Base-by-base conservation (phyloP, 1,140 invertebrate genomes). In the Branchinecta lindahli region DNA sequence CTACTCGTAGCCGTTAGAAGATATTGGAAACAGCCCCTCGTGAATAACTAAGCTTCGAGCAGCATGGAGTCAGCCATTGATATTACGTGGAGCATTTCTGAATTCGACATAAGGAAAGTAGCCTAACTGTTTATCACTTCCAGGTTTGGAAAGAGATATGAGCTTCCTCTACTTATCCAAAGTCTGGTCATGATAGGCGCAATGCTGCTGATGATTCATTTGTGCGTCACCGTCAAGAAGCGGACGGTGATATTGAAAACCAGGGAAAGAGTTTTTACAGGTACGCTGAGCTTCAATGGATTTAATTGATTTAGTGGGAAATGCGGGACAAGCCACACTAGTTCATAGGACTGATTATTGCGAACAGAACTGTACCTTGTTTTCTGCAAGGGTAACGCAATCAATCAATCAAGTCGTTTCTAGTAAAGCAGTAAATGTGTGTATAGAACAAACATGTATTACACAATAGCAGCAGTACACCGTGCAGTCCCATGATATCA, bases 71-170 rank as follows among this genome's bases (percentile, higher is more conserved):
- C 12, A 21, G 33, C 47, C 15, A 3, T 52, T 66, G 52, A 66
- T 70, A 12, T 12, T 20, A 45, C 71, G 44, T 68, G 18, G 65
- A 68, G 20, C 15, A 71, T 71, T 71, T 69, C 6, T 47, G 5
- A 3, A 18, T 71, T 12, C 52, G 33, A 67, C 44, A 33, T 33
- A 33, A 33, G 33, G 33, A 33, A 33, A 33, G 33, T 33, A 45
- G 3, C 45, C 21, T 66, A 20, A 15, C 65, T 67, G 45, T 68
- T 33, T 68, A 73, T 72, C 70, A 80, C 76, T 84, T 84, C 69
- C 80, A 98, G 95, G 95, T 98, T 98, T 87, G 96, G 95, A 68
- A 94, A 94, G 81, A 87, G 86, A 73, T 99, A 94, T 84, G 95
- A 99, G 81, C 80, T 90, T 76, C 94, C 96, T 72, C 81, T 99